Evolutionary conservation across 2,888 invertebrate species (phyloP).

Genomic region (Lochmaea capreae): DNA sequence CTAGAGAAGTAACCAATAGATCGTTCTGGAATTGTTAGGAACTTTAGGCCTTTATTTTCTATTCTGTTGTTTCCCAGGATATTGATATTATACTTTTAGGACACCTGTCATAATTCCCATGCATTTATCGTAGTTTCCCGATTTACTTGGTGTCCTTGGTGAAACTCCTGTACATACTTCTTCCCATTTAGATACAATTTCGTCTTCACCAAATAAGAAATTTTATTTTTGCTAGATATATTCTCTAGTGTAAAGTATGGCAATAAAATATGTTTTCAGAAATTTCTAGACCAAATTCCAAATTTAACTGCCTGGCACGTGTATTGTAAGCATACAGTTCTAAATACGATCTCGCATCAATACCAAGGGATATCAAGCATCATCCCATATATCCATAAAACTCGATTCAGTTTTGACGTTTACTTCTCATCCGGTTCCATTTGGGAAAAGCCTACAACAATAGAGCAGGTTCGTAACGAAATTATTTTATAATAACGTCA

Average conservation of each 20-base stretch:
- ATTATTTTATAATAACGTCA: not conserved
- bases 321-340: slow-evolving; percentile 17
- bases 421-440: slow-evolving; percentile 56
- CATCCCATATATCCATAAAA: slow-evolving; percentile 56
- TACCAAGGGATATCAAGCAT: slow-evolving; percentile 51
- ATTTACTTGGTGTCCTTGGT: too few species aligned
- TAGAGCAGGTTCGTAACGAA: not conserved
- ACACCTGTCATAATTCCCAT: not conserved
- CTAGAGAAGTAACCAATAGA: too few species aligned
- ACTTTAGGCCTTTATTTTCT: too few species aligned
- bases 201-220: too few species aligned
- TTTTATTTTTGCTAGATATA: not conserved
- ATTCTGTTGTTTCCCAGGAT: too few species aligned
- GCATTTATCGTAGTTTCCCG: not conserved
- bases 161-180: not conserved
- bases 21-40: too few species aligned
- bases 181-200: not conserved
- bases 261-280: not conserved
- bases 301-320: slow-evolving; percentile 27
- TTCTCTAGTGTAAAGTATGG: not conserved
- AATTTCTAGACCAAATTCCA: not conserved
- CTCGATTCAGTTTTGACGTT: slow-evolving; percentile 57
- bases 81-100: too few species aligned
- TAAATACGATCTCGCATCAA: slow-evolving; percentile 35
- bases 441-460: slow-evolving; percentile 53